Conservation (phyloP, 2,888 invertebrate genomes). For the Luperina nickerlii region DNA sequence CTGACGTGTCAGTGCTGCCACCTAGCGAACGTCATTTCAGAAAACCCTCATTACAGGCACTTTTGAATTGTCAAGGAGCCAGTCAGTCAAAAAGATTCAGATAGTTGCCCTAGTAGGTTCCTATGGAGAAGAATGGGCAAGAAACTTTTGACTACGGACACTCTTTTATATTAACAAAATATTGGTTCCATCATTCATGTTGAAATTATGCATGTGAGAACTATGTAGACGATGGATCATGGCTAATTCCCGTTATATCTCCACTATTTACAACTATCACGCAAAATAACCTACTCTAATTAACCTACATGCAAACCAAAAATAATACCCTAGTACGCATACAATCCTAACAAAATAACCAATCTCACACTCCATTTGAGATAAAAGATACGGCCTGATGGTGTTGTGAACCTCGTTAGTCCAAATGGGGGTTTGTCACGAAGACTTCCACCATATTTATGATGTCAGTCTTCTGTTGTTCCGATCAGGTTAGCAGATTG, state of each 20-base stretch:
- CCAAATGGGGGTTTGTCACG: constrained; percentile 77
- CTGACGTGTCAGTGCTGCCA: too few species aligned
- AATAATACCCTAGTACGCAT: constrained; percentile 34
- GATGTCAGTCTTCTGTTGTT: constrained; percentile 68
- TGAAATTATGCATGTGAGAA: too few species aligned
- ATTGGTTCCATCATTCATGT: too few species aligned
- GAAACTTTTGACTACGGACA: too few species aligned
- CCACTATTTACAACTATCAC: background rate
- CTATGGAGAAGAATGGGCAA: too few species aligned
- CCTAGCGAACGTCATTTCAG: too few species aligned
- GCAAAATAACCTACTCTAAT: constrained; percentile 34
- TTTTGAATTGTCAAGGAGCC: too few species aligned
- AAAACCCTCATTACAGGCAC: too few species aligned
- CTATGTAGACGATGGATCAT: background rate
- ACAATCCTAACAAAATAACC: constrained; percentile 39
- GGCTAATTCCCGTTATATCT: background rate
- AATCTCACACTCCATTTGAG: constrained; percentile 70
- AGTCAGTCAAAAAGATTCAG: too few species aligned
- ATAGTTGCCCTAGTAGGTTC: too few species aligned
- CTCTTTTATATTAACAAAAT: too few species aligned
- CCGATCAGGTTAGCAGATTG: constrained; percentile 67
- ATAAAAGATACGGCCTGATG: constrained; percentile 71
- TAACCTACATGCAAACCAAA: constrained; percentile 40
- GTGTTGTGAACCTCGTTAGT: constrained; percentile 66
- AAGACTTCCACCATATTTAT: constrained; percentile 72